Conservation (phyloP, 2,113 vertebrate species). For the Xenus cinereus region DNA sequence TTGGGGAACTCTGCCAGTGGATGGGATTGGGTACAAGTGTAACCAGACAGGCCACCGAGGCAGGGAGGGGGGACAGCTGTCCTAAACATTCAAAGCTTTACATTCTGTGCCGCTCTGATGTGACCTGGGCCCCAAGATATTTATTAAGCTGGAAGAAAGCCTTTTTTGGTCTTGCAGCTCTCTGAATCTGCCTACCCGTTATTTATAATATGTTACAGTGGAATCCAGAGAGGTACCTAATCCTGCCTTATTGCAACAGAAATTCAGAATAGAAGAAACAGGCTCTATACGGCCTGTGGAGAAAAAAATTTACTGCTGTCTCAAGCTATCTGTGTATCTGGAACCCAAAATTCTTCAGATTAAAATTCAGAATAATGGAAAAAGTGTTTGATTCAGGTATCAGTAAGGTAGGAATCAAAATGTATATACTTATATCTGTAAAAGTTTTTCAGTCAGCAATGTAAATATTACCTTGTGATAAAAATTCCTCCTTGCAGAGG, state of each 20-base stretch:
- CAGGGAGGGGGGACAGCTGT: conserved; percentile 53
- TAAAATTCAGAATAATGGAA: not conserved
- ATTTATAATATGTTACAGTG: not conserved
- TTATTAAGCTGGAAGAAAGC: conserved; percentile 31
- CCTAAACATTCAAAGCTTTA: conserved; percentile 41
- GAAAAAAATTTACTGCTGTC: not conserved
- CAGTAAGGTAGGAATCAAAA: not conserved
- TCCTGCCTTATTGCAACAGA: not conserved
- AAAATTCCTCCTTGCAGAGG: not conserved
- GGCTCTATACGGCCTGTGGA: not conserved
- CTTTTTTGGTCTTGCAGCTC: not conserved
- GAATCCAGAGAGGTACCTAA: not conserved
- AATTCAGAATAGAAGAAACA: not conserved
- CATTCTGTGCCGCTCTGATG: conserved; percentile 28
- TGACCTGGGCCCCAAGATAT: conserved; percentile 13
- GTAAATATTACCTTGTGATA: not conserved
- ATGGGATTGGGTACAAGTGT: conserved; percentile 5
- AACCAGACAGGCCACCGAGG: not conserved
- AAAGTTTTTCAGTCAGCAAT: not conserved
- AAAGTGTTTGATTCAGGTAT: not conserved
- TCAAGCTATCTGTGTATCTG: not conserved
- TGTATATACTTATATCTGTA: not conserved
- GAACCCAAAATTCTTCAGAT: not conserved
- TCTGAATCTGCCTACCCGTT: not conserved
- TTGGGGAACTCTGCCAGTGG: conserved; percentile 50